Evolutionary conservation across 2,888 invertebrate species (phyloP), one percentile per base, ranked within the genome.

Genomic region (Incurvaria masculella): DNA sequence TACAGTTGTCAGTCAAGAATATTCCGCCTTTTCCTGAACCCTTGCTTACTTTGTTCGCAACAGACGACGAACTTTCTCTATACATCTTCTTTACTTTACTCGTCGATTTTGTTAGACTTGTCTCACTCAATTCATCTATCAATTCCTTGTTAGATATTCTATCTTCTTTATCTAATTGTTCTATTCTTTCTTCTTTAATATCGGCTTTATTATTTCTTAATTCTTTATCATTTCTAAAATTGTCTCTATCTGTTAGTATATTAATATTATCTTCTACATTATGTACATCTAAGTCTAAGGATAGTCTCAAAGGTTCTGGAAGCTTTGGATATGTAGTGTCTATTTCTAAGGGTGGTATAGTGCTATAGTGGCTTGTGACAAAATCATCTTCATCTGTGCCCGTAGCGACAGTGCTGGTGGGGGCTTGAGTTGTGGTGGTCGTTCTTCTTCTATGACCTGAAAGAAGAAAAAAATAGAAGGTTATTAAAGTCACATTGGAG

Each of bases 1-100:
- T 83, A 66, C 82, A 82, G 63, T 83, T 83, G 49, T 81, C 81
- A 60, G 81, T 82, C 62, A 81, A 68, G 74, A 82, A 82, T 67
- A 80, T 76, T 61, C 74, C 74, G n/a, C n/a, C n/a, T n/a, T 56
- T 58, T 61, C 55, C 71, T 75, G 44, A 59, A 61, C 19, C 60
- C 61, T 56, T 76, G 78, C 44, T 68, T 66, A 78, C 63, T 48
- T 74, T 78, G 70, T 78, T 78, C 52, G 65, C 65, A 56, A 62
- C 61, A 1, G 73, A 69, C 8, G 63, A 65, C n/a, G 66, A 56
- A 21, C 75, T 68, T 59, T 76, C 76, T 73, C 75, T 76, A 59
- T 76, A 76, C 72, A 75, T 69, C 71, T 75, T 78, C 64, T 76
- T 78, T 65, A 70, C 65, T 61, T 71, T 76, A 72, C 66, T 69